Base-by-base conservation (phyloP, 1,140 invertebrate species). In the Papilio dardanus region DNA sequence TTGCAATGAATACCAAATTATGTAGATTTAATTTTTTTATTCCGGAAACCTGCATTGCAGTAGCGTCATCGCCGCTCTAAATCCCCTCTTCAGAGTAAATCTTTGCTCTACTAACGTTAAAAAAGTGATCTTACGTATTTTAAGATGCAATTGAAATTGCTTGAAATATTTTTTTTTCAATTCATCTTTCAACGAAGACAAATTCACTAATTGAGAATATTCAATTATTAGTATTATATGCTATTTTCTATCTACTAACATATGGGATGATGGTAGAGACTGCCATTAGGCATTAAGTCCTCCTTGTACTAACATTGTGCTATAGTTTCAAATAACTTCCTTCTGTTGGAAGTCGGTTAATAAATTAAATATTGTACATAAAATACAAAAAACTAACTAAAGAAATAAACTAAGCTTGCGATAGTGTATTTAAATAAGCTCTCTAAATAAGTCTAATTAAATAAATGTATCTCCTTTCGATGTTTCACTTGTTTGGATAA, bases 11-110 rank as follows among this genome's bases (percentile, higher is more conserved):
- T 62, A 21, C 3, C 21, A 62, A 62, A 58, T 14, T 12, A 62
- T 62, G 54, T 62, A 62, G 14, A 62, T 62, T 62, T 62, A 16
- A 62, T 14, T 21, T 62, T 62, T 28, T 30, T 62, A 24, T 28
- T 28, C 54, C 54, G 54, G 54, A 62, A 62, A 62, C 54, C 54
- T 62, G 54, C 54, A 62, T 28, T 62, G 54, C 54, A 62, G 54
- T 62, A 1, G 21, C 54, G 54, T 62, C 54, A 62, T 24, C 24
- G 54, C 24, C 30, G 54, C 21, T 62, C 54, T 14, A 62, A 62
- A 62, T 62, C 54, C 54, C 54, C 54, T 12, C 54, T 62, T 62
- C 28, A 62, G 54, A 62, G 54, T 28, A 62, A 62, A 62, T 62
- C 54, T 62, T 62, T 62, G 54, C 54, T 62, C 54, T 24, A 54